Evolutionary conservation across 2,888 invertebrate genomes (phyloP).

Genomic region (Xestia c-nigrum): DNA sequence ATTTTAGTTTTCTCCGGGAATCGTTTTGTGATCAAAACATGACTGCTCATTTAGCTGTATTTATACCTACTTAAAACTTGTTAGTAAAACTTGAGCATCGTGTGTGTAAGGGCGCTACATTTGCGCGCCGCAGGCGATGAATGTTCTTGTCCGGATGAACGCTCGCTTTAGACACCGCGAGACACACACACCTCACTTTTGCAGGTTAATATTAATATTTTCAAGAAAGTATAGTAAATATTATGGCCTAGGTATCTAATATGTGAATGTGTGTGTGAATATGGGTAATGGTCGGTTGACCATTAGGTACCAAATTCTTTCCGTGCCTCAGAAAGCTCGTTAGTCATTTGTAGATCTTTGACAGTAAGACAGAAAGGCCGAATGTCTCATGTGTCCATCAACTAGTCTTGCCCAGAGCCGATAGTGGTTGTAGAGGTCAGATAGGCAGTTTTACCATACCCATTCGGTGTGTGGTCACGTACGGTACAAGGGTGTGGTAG

Average conservation of each 20-base stretch:
- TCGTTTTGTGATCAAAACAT: neutral
- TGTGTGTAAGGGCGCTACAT: neutral
- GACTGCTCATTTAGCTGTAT: neutral
- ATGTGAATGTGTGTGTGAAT: neutral
- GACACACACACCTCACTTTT: neutral
- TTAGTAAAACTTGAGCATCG: neutral
- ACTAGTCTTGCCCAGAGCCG: neutral
- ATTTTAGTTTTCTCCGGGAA: neutral
- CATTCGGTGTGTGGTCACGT: neutral
- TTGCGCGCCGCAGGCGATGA: neutral
- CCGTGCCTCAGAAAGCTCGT: neutral
- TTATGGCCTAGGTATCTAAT: neutral
- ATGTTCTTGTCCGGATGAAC: neutral
- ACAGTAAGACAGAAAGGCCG: neutral
- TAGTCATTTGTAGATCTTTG: neutral
- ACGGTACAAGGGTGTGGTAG: neutral
- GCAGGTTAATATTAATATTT: neutral
- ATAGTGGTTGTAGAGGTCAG: neutral
- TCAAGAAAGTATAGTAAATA: neutral
- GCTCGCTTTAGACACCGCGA: neutral
- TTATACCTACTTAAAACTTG: neutral
- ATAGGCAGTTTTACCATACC: neutral
- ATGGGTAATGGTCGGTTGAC: neutral
- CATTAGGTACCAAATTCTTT: neutral
- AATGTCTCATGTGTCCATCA: neutral